These are phyloP conservation scores for Morone saxatilis DNA, from an alignment of 2,113 vertebrate species.

Conservation along the genomic window DNA sequence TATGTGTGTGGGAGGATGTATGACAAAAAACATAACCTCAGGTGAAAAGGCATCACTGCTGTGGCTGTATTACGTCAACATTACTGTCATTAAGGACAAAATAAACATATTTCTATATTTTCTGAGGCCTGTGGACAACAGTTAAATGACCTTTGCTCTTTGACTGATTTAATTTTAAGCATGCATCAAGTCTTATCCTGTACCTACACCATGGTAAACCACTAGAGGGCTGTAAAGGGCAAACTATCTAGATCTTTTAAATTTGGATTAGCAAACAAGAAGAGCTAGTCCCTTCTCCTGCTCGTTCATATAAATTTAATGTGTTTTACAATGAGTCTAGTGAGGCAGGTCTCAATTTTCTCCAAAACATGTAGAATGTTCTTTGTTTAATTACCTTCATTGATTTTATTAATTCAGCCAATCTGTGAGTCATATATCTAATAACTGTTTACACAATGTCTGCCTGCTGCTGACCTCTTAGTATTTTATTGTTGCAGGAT, in stretches of 20 bases:
- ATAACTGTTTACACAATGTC: not conserved
- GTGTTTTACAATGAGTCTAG: not conserved
- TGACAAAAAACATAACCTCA: not conserved
- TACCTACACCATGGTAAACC: not conserved
- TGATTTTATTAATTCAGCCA: not conserved
- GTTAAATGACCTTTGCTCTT: not conserved
- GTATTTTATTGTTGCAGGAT: not conserved
- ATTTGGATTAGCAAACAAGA: not conserved
- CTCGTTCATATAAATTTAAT: not conserved
- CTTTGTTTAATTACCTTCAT: slow-evolving; percentile 1
- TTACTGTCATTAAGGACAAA: not conserved
- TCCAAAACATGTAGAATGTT: not conserved
- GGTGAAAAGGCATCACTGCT: not conserved
- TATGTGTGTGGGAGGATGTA: not conserved
- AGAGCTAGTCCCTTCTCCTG: not conserved
- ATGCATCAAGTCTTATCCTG: not conserved
- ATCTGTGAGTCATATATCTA: not conserved
- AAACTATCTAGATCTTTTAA: not conserved
- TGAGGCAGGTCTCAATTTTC: not conserved
- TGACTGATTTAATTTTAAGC: not conserved
- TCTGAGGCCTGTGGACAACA: not conserved
- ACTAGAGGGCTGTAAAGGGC: slow-evolving; percentile 25
- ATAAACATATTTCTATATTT: not conserved
- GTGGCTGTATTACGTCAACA: not conserved
- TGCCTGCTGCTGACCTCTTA: not conserved